These are phyloP conservation scores for Nephila pilipes DNA, from an alignment of 1,140 invertebrate species.

Conservation along the genomic window DNA sequence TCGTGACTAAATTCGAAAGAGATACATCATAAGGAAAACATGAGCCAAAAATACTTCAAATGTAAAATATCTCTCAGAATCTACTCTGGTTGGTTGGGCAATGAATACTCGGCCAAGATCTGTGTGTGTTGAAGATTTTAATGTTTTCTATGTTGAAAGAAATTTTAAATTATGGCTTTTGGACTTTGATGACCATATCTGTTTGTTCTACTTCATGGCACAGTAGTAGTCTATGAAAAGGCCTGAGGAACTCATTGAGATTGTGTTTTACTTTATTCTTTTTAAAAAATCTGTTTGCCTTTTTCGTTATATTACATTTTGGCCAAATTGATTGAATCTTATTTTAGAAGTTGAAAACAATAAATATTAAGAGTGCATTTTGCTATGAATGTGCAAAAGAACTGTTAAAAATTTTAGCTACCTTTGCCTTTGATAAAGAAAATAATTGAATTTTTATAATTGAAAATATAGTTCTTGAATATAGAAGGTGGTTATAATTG, in stretches of 20 bases:
- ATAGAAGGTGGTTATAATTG: too few species aligned
- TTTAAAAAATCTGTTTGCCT: not conserved
- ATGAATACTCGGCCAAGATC: not conserved
- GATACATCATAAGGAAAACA: slow-evolving; percentile 1
- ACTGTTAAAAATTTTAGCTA: too few species aligned
- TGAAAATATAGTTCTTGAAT: too few species aligned
- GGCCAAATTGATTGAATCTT: not conserved
- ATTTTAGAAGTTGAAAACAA: not conserved
- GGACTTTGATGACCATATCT: slow-evolving; percentile 14
- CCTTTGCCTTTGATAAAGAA: too few species aligned
- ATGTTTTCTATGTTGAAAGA: slow-evolving; percentile 61
- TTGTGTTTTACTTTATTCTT: not conserved
- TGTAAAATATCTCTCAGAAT: slow-evolving; percentile 9
- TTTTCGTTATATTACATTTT: not conserved
- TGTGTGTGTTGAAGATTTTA: slow-evolving; percentile 51
- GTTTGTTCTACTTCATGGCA: not conserved
- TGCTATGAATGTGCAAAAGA: not conserved
- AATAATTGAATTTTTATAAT: too few species aligned
- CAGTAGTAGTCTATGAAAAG: slow-evolving; percentile 14
- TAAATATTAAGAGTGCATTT: not conserved
- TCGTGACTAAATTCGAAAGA: not conserved
- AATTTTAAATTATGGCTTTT: slow-evolving; percentile 62
- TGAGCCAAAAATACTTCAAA: slow-evolving; percentile 10
- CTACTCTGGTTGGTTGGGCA: not conserved
- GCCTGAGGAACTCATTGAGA: not conserved